Base-by-base conservation (phyloP, 1,140 invertebrate genomes). In the Drosophila littoralis region DNA sequence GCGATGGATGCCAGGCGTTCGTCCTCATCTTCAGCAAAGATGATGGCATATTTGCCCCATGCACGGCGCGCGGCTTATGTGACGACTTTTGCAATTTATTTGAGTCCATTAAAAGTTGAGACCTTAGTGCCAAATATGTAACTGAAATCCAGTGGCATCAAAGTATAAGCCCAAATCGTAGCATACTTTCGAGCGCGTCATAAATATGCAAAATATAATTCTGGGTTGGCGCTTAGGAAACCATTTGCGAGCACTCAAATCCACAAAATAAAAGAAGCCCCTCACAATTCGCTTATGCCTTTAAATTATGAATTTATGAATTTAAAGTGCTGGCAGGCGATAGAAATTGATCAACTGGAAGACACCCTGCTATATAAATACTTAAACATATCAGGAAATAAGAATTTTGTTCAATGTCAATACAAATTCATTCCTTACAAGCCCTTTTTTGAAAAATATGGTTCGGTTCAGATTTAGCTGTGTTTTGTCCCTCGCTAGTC, bases 171-270 rank as follows among this genome's bases (percentile, higher is more conserved):
- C 81, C 74, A 82, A 73, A 59, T 52, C 65, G 59, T 73, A 81
- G 83, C 83, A 77, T 65, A 88, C 79, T 86, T 75, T 68, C 22
- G 45, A 61, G 76, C 65, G 52, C 28, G 52, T 13, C 68, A 83
- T 82, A 83, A 86, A 86, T 88, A 82, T 88, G 83, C 77, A 77
- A 79, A 88, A 68, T 68, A 71, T 40, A 69, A 72, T 61, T 40
- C 45, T 33, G 60, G 33, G 58, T 66, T 68, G 36, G 58, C 36
- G 51, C 59, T 42, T 59, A 32, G 57, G 12, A 17, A 45, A 46
- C n/a, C 54, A 40, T 13, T 54, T 54, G 15, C 51, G 51, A 45
- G 46, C 46, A 52, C n/a, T 35, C 7, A 32, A n/a, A 36, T 13
- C 43, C 46, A 43, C 33, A 12, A 22, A 43, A 65, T 28, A 28